Conservation (phyloP, 2,113 vertebrate genomes). For the Sialia sialis region DNA sequence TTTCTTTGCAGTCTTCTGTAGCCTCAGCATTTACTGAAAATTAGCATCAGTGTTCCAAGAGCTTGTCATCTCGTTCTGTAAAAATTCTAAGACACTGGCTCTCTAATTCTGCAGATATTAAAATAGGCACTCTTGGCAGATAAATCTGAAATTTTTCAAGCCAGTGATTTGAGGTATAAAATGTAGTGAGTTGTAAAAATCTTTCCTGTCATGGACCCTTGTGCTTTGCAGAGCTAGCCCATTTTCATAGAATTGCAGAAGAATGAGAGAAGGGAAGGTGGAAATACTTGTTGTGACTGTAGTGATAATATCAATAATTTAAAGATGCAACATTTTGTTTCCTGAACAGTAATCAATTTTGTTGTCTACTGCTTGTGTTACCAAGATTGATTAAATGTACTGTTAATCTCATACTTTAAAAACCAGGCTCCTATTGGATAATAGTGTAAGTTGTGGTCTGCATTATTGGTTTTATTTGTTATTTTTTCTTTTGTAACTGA, state of each 20-base stretch:
- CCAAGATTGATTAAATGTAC: neutral
- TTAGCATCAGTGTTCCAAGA: neutral
- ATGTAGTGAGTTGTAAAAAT: neutral
- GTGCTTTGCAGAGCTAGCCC: neutral
- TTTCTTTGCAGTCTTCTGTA: neutral
- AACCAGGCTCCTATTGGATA: neutral
- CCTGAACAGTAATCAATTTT: neutral
- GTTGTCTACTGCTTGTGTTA: neutral
- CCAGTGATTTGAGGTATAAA: neutral
- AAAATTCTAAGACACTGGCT: neutral
- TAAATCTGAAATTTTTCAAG: neutral
- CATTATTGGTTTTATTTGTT: neutral
- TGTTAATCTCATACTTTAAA: neutral
- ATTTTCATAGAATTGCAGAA: neutral
- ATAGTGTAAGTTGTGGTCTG: neutral
- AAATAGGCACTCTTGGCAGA: neutral
- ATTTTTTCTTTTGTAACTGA: neutral
- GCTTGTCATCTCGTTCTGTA: neutral
- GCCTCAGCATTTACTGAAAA: neutral
- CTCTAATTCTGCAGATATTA: neutral
- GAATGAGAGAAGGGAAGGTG: neutral
- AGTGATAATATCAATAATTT: neutral
- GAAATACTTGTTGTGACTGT: neutral
- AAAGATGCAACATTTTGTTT: neutral
- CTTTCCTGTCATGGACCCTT: conserved; percentile 7